A percentile compares a stretch with the other conserved stretches of the same genome.
phyloP scores from a whole-genome alignment of 2,888 invertebrate genomes.

The Pyrocoelia pectoralis region DNA sequence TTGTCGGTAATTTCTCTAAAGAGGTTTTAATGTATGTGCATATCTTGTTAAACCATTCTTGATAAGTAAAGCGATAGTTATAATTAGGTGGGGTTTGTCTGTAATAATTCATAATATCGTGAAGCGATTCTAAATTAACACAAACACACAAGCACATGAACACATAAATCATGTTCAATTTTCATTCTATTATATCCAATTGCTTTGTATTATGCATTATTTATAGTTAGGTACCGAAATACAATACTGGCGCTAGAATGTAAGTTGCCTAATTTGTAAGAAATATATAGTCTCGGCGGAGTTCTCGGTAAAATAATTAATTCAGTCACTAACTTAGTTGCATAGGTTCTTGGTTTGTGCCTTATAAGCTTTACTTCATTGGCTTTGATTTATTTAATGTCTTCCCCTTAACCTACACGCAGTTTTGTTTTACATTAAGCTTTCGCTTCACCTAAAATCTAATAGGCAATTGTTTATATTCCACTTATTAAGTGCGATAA shows the following conservation, averaged over 20 bases:
- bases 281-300: constrained; percentile 7
- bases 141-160: background rate
- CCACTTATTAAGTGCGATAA: too few species aligned
- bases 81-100: background rate
- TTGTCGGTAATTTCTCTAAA: too few species aligned
- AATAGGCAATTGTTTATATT: background rate
- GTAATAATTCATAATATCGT: background rate
- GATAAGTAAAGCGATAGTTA: too few species aligned
- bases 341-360: constrained; percentile 1
- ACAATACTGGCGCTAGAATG: background rate
- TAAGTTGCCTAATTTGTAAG: constrained; percentile 12
- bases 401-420: background rate
- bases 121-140: background rate
- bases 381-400: background rate
- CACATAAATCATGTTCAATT: constrained; percentile 9
- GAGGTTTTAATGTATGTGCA: too few species aligned
- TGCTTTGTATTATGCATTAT: constrained; percentile 2
- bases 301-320: constrained; percentile 9
- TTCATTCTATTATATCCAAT: constrained; percentile 12
- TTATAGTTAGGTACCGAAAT: constrained; percentile 6
- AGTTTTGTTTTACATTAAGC: background rate
- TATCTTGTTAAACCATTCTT: too few species aligned
- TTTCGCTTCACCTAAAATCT: background rate
- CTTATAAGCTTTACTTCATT: background rate
- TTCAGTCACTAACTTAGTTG: constrained; percentile 9